Percentiles rank a stretch among this genome's conserved stretches.
Evolutionary conservation across 2,888 invertebrate genomes (phyloP).

Genomic region (Polyommatus iphigenia): DNA sequence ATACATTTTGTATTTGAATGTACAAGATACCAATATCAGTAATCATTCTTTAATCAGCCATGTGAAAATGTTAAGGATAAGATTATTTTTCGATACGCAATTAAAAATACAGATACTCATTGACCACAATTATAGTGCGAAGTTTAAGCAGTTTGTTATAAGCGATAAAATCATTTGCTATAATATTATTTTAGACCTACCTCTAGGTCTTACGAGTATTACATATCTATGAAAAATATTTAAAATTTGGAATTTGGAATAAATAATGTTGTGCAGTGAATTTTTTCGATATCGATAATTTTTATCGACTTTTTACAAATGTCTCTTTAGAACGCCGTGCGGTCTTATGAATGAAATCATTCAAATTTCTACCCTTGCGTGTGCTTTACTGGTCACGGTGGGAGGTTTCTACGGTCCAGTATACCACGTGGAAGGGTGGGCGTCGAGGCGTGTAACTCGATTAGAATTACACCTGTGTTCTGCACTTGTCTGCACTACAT

Average conservation of each 20-base stretch:
- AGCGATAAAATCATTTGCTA: too few relatives aligned
- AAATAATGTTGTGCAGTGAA: background rate
- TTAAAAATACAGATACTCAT: background rate
- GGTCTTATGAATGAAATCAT: background rate
- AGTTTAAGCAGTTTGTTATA: background rate
- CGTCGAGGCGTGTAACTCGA: slow-evolving; percentile 41
- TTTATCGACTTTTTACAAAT: background rate
- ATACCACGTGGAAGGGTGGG: slow-evolving; percentile 49
- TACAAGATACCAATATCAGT: background rate
- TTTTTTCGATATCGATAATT: background rate
- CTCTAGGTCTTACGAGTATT: background rate
- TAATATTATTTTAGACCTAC: too few relatives aligned
- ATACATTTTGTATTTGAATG: background rate
- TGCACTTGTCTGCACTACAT: slow-evolving; percentile 26
- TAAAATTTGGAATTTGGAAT: background rate
- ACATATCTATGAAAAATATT: background rate
- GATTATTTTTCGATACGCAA: background rate
- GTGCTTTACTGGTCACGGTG: slow-evolving; percentile 34
- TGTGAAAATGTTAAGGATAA: background rate
- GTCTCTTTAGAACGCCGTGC: background rate
- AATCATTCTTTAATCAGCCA: background rate
- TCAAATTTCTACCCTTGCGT: background rate
- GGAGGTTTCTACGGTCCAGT: slow-evolving; percentile 45
- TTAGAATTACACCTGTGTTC: slow-evolving; percentile 26
- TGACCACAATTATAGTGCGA: background rate